These are phyloP conservation scores for Eonycteris spelaea DNA, from an alignment of 2,113 vertebrate genomes.

Conservation along the genomic window DNA sequence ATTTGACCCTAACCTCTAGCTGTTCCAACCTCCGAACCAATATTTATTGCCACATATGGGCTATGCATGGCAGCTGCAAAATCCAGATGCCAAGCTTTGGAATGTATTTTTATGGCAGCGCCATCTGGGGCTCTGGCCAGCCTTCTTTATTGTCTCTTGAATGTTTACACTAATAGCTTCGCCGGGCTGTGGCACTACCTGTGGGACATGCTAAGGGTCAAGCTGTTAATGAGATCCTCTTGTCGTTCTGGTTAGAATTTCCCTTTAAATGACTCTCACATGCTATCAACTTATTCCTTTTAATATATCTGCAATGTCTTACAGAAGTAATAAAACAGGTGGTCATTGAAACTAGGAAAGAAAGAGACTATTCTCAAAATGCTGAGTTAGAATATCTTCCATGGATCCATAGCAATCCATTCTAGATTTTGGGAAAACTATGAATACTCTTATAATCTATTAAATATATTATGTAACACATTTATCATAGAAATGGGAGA, in stretches of 20 bases:
- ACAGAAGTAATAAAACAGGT: conserved; percentile 64
- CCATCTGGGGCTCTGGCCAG: conserved; percentile 76
- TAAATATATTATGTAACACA: background rate
- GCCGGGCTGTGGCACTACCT: conserved; percentile 34
- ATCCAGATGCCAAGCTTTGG: conserved; percentile 80
- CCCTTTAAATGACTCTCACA: conserved; percentile 39
- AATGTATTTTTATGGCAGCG: conserved; percentile 76
- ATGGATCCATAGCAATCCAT: background rate
- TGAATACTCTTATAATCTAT: background rate
- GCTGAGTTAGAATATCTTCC: background rate
- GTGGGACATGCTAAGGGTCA: conserved; percentile 50
- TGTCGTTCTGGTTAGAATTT: conserved; percentile 63
- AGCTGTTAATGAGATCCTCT: conserved; percentile 33
- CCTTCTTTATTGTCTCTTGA: conserved; percentile 67
- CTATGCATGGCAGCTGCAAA: conserved; percentile 77
- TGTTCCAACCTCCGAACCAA: conserved; percentile 70
- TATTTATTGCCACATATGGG: conserved; percentile 75
- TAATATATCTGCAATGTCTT: background rate
- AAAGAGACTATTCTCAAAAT: background rate
- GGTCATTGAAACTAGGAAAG: conserved; percentile 34
- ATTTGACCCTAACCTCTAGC: conserved; percentile 77
- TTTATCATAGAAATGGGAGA: background rate
- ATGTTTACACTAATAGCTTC: conserved; percentile 70
- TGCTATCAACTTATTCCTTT: conserved; percentile 40
- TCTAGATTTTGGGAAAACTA: background rate